phyloP scores from a whole-genome alignment of 2,113 vertebrate species.

The Pterocles orientalis region DNA sequence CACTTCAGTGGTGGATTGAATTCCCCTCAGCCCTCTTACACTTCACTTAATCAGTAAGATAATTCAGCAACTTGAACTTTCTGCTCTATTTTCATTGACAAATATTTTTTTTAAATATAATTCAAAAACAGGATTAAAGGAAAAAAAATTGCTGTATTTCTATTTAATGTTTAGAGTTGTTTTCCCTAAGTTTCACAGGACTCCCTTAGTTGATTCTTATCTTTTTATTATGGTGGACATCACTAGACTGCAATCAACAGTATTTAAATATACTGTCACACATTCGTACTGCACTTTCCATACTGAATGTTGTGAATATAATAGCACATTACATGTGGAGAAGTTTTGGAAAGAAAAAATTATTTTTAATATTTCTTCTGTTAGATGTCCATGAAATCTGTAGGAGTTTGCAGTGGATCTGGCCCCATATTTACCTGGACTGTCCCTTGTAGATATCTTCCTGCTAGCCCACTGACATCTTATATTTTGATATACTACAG shows the following conservation, averaged over 20 bases:
- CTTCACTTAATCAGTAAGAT: neutral
- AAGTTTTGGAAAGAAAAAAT: neutral
- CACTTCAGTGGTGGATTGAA: neutral
- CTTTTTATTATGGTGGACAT: neutral
- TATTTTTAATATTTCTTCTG: neutral
- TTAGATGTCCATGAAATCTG: neutral
- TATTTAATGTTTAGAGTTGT: neutral
- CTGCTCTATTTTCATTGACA: constrained; percentile 1
- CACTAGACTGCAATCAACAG: neutral
- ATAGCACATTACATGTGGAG: neutral
- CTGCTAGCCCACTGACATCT: neutral
- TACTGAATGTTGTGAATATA: neutral
- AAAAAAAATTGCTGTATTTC: neutral
- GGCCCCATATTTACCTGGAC: rapidly evolving
- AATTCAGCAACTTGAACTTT: constrained; percentile 21
- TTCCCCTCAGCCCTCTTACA: neutral
- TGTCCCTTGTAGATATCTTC: neutral
- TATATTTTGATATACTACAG: neutral
- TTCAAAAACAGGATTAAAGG: neutral
- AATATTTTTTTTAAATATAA: neutral
- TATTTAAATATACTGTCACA: neutral
- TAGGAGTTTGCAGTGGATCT: neutral
- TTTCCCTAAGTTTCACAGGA: neutral
- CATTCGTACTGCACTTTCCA: neutral
- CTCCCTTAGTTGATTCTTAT: neutral